phyloP scores from a whole-genome alignment of 2,113 vertebrate species.

The Sinocyclocheilus grahami region DNA sequence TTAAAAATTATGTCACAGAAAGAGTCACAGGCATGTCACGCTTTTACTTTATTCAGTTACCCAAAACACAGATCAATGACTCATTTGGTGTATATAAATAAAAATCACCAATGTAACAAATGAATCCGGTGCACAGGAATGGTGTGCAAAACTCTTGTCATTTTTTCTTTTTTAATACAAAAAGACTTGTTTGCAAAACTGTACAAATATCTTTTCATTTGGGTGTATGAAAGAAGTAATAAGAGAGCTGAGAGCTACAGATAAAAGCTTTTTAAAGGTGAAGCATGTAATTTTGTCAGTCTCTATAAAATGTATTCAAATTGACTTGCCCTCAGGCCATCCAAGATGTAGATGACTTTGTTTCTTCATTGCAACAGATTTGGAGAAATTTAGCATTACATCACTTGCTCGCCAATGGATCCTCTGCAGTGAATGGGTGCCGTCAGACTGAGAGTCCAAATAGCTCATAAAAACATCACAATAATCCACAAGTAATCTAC shows the following conservation, averaged over 20 bases:
- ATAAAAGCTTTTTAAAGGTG: conserved; percentile 36
- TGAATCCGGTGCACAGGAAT: conserved; percentile 51
- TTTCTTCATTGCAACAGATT: no score
- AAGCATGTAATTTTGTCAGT: conserved; percentile 20
- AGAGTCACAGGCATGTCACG: not conserved
- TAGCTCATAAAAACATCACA: not conserved
- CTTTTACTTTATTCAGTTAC: conserved; percentile 39
- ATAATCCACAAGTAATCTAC: not conserved
- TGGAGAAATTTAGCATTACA: no score
- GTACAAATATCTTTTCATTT: conserved; percentile 61
- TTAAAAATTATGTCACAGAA: not conserved
- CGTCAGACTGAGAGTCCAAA: not conserved
- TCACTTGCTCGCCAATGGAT: not conserved
- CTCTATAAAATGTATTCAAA: no score
- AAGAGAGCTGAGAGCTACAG: conserved; percentile 1
- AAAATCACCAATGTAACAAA: conserved; percentile 26
- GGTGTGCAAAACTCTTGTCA: conserved; percentile 59
- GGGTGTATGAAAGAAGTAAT: conserved; percentile 56
- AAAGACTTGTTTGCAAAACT: conserved; percentile 72
- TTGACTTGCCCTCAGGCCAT: no score
- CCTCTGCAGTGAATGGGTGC: not conserved
- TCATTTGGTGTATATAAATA: conserved; percentile 8
- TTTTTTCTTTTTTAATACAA: conserved; percentile 60
- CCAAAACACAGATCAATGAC: conserved; percentile 39
- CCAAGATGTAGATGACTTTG: no score